Conservation (phyloP, 37 sponge, comb jelly and placozoan species). For the Hexactinellida sp. region DNA sequence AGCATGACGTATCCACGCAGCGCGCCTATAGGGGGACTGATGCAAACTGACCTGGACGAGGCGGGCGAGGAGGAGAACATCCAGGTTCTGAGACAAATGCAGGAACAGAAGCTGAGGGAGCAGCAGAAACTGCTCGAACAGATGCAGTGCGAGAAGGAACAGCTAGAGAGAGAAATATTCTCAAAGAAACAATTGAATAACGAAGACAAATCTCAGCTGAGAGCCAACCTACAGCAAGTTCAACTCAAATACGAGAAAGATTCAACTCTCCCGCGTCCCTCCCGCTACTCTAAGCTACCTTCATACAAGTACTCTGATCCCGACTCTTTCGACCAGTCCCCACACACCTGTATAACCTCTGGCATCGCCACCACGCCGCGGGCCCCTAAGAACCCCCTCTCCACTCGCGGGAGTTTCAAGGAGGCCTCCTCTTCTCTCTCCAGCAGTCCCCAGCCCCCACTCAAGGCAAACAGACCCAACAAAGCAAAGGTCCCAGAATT, state of each 20-base stretch:
- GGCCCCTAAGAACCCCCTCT: background rate
- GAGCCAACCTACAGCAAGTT: background rate
- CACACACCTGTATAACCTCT: background rate
- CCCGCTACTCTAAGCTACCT: background rate
- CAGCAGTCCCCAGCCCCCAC: background rate
- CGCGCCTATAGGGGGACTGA: background rate
- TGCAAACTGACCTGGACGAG: background rate
- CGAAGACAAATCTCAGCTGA: background rate
- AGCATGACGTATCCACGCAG: background rate
- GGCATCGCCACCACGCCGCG: background rate
- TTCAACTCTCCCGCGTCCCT: background rate
- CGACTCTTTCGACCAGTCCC: background rate
- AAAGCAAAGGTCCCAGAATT: background rate
- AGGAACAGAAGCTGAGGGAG: background rate
- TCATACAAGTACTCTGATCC: background rate
- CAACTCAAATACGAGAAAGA: background rate
- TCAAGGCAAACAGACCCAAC: background rate
- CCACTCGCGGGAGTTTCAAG: background rate
- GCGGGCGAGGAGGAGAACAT: background rate
- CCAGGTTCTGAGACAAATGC: background rate
- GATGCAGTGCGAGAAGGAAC: background rate
- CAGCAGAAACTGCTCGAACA: background rate
- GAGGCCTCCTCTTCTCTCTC: background rate
- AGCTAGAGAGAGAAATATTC: background rate
- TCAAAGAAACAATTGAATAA: background rate